phyloP scores from a whole-genome alignment of 2,797 vertebrate species.

The Salarias fasciatus region DNA sequence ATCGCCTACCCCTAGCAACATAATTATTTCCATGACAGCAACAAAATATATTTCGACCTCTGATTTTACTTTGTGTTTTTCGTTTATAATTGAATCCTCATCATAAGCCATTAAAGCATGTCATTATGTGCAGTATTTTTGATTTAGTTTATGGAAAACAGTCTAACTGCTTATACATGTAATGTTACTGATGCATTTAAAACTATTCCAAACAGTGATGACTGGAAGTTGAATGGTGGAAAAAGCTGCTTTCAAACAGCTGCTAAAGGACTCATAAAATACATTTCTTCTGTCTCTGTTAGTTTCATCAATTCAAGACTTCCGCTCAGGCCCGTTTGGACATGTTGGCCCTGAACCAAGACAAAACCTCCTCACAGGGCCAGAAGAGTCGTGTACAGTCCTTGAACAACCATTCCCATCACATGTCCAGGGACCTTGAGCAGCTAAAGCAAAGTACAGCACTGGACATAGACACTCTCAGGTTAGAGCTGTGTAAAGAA shows the following conservation, averaged over 20 bases:
- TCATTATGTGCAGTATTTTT: too few species aligned
- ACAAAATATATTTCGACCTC: too few species aligned
- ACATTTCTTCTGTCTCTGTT: conserved; percentile 15
- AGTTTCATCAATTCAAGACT: conserved; percentile 84
- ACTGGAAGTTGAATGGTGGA: too few species aligned
- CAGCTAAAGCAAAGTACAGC: conserved; percentile 54
- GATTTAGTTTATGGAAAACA: too few species aligned
- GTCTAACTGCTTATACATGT: too few species aligned
- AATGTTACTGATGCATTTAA: too few species aligned
- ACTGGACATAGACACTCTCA: conserved; percentile 70
- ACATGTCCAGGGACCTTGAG: conserved; percentile 47
- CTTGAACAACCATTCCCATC: conserved; percentile 67
- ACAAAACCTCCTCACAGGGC: conserved; percentile 79
- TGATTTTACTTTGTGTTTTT: too few species aligned
- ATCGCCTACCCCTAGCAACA: too few species aligned
- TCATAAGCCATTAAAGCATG: too few species aligned
- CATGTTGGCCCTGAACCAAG: conserved; percentile 72
- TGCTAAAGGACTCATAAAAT: conserved; percentile 24
- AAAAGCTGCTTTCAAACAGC: conserved; percentile 13
- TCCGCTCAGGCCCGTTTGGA: conserved; percentile 79
- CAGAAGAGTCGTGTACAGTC: conserved; percentile 69
- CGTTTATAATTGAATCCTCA: too few species aligned
- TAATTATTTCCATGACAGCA: too few species aligned
- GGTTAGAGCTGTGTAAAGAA: conserved; percentile 25
- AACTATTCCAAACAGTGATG: too few species aligned